A percentile compares a stretch with the other conserved stretches of the same genome.
Conservation (phyloP, 2,113 vertebrate genomes). For the Athene cunicularia region DNA sequence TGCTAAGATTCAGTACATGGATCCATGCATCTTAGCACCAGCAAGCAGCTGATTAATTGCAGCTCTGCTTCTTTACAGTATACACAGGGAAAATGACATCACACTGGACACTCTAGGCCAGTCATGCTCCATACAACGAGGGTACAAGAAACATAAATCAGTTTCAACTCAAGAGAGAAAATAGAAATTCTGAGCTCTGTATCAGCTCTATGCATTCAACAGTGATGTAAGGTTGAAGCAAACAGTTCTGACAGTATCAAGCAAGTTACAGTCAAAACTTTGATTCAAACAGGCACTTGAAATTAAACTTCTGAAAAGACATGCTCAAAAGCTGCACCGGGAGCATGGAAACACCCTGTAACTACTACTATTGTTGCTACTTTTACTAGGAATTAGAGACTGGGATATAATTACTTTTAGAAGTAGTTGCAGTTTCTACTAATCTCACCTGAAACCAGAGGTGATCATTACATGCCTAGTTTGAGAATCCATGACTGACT, state of each 20-base stretch:
- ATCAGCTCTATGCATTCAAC: too few relatives aligned
- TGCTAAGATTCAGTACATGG: accelerated
- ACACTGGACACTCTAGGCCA: background rate
- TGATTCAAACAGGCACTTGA: background rate
- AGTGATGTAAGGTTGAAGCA: background rate
- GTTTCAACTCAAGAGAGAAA: background rate
- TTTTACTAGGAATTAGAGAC: background rate
- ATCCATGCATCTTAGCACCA: background rate
- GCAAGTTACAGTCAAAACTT: background rate
- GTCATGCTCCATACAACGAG: background rate
- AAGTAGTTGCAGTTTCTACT: background rate
- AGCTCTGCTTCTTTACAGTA: background rate
- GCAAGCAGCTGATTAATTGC: background rate
- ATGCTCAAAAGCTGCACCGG: background rate
- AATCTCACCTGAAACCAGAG: background rate
- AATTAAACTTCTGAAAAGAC: background rate
- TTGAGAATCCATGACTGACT: background rate
- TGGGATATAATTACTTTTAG: background rate
- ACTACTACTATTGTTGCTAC: background rate
- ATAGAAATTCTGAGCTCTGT: background rate
- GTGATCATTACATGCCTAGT: background rate
- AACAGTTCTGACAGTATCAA: background rate
- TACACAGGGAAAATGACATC: background rate
- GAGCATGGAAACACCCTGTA: background rate
- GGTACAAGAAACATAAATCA: background rate